Evolutionary conservation across 1,140 invertebrate species (phyloP).

Genomic region (Drosophila grimshawi): DNA sequence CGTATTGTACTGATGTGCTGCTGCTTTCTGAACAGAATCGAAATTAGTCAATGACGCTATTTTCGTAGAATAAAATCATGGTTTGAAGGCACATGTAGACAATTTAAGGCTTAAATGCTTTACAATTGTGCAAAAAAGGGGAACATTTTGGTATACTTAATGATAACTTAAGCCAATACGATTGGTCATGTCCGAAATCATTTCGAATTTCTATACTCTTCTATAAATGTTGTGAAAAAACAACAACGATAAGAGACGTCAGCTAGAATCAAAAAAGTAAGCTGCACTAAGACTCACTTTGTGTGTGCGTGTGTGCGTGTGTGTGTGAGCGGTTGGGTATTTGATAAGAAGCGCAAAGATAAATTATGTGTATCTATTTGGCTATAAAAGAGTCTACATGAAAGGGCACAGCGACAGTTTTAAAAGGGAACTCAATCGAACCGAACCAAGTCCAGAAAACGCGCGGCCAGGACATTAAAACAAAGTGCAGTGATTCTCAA

Average conservation of each 20-base stretch:
- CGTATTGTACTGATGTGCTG: background rate
- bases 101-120: conserved; percentile 17
- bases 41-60: conserved; percentile 10
- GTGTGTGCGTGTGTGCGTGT: background rate
- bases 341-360: conserved; percentile 26
- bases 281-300: conserved; percentile 28
- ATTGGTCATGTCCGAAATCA: conserved; percentile 24
- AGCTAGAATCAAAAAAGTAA: conserved; percentile 29
- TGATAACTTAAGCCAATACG: conserved; percentile 28
- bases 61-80: background rate
- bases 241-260: conserved; percentile 37
- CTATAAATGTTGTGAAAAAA: conserved; percentile 4
- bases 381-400: conserved; percentile 42
- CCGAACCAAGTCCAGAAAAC: conserved; percentile 1
- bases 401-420: conserved; percentile 32
- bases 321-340: background rate
- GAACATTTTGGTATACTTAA: conserved; percentile 1
- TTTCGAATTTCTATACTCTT: background rate
- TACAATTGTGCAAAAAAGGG: background rate
- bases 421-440: conserved; percentile 21
- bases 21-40: background rate
- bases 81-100: conserved; percentile 1
- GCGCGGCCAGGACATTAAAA: conserved; percentile 7
- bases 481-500: conserved; percentile 20
- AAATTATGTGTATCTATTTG: conserved; percentile 18